Percentiles rank a stretch among this genome's conserved stretches.
phyloP scores from a whole-genome alignment of 2,888 invertebrate genomes.

The Epinotia demarniana region DNA sequence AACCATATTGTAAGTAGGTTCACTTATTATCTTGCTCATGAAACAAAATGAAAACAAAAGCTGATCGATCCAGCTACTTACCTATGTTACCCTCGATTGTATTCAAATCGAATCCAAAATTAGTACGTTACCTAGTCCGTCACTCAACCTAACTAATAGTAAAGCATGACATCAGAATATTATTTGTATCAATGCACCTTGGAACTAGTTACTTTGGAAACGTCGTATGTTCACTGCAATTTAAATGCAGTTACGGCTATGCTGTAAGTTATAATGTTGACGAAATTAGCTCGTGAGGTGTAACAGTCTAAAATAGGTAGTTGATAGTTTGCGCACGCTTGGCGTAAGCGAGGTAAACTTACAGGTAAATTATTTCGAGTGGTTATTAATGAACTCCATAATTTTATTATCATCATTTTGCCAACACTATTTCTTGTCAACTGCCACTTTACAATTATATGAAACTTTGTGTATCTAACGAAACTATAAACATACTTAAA shows the following conservation, averaged over 20 bases:
- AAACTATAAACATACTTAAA: too few species aligned
- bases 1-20: too few species aligned
- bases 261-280: not conserved
- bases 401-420: too few species aligned
- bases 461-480: too few species aligned
- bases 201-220: not conserved
- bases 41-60: not conserved
- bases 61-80: not conserved
- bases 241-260: not conserved
- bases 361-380: not conserved
- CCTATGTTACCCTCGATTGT: not conserved
- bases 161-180: slow-evolving; percentile 11
- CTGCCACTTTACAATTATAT: too few species aligned
- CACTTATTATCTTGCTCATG: too few species aligned
- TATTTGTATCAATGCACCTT: slow-evolving; percentile 11
- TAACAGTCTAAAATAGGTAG: not conserved
- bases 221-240: not conserved
- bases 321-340: not conserved
- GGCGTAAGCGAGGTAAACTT: not conserved
- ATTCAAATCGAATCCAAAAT: not conserved
- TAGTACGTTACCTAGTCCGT: not conserved
- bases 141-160: not conserved
- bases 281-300: slow-evolving; percentile 7
- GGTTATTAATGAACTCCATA: too few species aligned
- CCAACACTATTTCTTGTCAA: too few species aligned